Percentiles rank a stretch among this genome's conserved stretches.
Evolutionary conservation across 2,113 vertebrate genomes (phyloP).

Genomic region (Limanda limanda): DNA sequence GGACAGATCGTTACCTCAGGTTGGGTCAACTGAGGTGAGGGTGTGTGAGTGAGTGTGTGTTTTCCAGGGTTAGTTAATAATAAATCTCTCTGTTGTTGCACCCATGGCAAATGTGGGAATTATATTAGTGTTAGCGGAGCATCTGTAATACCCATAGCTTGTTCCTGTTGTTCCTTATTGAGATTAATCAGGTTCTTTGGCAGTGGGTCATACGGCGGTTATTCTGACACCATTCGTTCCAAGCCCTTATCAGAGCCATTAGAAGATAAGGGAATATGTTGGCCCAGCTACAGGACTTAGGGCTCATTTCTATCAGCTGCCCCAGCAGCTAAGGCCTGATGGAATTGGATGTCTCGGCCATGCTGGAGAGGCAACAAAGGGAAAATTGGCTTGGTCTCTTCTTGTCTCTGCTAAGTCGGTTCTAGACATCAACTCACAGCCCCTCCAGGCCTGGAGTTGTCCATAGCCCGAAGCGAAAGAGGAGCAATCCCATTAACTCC

Average conservation of each 20-base stretch:
- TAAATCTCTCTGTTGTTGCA: conserved; percentile 37
- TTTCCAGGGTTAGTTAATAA: conserved; percentile 1
- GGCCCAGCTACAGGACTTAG: conserved; percentile 69
- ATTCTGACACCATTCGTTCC: conserved; percentile 57
- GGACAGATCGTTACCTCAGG: conserved; percentile 11
- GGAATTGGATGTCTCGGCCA: conserved; percentile 77
- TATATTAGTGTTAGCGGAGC: conserved; percentile 4
- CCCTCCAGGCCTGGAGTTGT: conserved; percentile 44
- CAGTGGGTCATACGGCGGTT: conserved; percentile 51
- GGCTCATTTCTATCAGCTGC: conserved; percentile 67
- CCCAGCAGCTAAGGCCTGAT: conserved; percentile 72
- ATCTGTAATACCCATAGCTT: conserved; percentile 48
- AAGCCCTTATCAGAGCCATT: conserved; percentile 71
- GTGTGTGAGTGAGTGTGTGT: not conserved
- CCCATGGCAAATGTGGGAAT: conserved; percentile 46
- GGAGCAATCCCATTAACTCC: conserved; percentile 77
- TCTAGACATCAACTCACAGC: conserved; percentile 55
- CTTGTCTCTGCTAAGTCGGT: conserved; percentile 63
- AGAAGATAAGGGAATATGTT: conserved; percentile 77
- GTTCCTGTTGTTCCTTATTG: conserved; percentile 56
- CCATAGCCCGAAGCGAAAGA: conserved; percentile 64
- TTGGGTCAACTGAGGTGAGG: conserved; percentile 5
- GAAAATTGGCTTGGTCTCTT: conserved; percentile 74
- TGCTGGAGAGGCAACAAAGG: conserved; percentile 77
- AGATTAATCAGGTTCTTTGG: conserved; percentile 66